Conservation (phyloP, 2,113 vertebrate species). For the Gorilla gorilla region DNA sequence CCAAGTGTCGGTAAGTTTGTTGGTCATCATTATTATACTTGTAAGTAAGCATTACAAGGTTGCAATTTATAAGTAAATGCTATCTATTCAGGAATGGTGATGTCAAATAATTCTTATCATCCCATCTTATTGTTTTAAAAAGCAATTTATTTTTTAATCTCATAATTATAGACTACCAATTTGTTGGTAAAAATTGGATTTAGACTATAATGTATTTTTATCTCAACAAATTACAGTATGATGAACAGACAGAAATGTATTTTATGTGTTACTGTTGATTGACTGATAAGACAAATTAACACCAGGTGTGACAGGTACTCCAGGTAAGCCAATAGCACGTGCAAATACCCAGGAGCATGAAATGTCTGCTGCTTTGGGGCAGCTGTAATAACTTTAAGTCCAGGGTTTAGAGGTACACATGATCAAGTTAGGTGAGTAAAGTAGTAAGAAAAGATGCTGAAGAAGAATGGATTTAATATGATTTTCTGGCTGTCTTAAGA, state of each 20-base stretch:
- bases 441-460: neutral
- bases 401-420: accelerated
- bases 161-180: neutral
- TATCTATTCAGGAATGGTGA: neutral
- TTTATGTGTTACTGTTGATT: neutral
- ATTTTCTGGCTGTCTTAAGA: neutral
- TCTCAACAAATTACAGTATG: neutral
- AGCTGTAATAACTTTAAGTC: neutral
- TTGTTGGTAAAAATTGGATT: neutral
- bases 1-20: constrained; percentile 87
- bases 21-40: neutral
- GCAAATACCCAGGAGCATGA: neutral
- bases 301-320: accelerated
- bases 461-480: neutral
- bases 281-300: neutral
- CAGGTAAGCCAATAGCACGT: neutral
- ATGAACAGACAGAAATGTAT: neutral
- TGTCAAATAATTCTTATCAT: neutral
- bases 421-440: neutral
- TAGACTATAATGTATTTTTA: neutral
- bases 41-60: neutral
- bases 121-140: neutral
- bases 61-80: neutral
- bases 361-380: neutral
- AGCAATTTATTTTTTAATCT: neutral